phyloP scores from a whole-genome alignment of 2,797 vertebrate species.

The Liparis tanakae region DNA sequence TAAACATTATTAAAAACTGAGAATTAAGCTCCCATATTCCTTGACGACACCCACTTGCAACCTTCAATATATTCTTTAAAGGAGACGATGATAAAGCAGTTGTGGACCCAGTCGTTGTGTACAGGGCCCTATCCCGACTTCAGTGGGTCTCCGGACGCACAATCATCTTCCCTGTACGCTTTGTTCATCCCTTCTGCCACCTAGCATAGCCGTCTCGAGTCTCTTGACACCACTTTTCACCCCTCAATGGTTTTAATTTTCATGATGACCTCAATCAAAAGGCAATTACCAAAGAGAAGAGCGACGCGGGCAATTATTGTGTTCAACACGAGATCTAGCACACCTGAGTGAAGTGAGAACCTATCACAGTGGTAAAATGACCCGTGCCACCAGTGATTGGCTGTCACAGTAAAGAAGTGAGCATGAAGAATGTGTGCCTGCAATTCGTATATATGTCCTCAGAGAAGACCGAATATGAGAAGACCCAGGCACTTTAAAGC shows the following conservation, averaged over 20 bases:
- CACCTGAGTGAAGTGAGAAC: constrained; percentile 89
- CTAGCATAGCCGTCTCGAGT: constrained; percentile 72
- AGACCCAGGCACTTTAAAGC: constrained; percentile 65
- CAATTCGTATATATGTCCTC: constrained; percentile 63
- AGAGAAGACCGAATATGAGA: constrained; percentile 53
- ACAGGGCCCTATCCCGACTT: constrained; percentile 48
- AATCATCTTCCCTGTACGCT: constrained; percentile 68
- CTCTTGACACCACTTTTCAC: constrained; percentile 81
- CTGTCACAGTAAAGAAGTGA: constrained; percentile 51
- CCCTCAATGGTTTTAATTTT: constrained; percentile 89
- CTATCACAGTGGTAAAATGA: constrained; percentile 84
- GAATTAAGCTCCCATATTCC: constrained; percentile 10
- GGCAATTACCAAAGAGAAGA: constrained; percentile 91
- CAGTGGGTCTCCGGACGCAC: constrained; percentile 38
- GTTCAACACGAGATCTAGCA: constrained; percentile 85
- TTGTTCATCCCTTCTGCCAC: constrained; percentile 61
- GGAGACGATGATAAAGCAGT: constrained; percentile 26
- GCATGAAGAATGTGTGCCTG: constrained; percentile 59
- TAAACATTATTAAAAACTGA: background rate
- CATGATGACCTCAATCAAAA: constrained; percentile 98
- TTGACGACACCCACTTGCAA: constrained; percentile 5
- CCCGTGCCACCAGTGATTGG: constrained; percentile 72
- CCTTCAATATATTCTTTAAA: constrained; percentile 22
- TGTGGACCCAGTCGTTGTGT: constrained; percentile 46
- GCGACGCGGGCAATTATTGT: constrained; percentile 90